Evolutionary conservation across 2,113 vertebrate genomes (phyloP), one percentile per base, ranked within the genome.

Genomic region (Pterocles burchelli): DNA sequence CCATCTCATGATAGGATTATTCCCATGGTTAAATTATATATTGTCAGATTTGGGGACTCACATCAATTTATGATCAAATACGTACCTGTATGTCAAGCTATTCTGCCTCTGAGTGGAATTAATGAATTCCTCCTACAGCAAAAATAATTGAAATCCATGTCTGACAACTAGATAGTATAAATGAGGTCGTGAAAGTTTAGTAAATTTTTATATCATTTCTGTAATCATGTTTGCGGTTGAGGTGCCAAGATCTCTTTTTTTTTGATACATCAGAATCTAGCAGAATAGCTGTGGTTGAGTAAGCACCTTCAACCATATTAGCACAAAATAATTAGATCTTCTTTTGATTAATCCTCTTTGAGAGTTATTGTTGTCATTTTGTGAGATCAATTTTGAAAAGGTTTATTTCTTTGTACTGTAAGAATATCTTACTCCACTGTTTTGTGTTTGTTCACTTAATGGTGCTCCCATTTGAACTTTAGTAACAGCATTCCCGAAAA

Each of bases 121-220:
- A 93, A 89, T 89, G 83, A 62, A 85, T 90, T 95, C 71, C 71
- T 92, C 66, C 86, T 85, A 68, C 75, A 67, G 49, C 24, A 83
- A 85, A 87, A 90, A 78, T 45, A 95, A 89, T 77, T 87, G 24
- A 93, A 83, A 89, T 54, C 52, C 20, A 13, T 89, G 74, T 93
- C 81, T 91, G 81, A 88, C 49, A 89, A 67, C 18, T 71, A 74
- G 85, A 22, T 48, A 88, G 31, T 45, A 67, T 57, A 91, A 91
- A 89, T 61, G 46, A 85, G 29, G 46, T 82, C 8, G 2, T 79
- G 48, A 77, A 93, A 89, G 25, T 91, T 87, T 95, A 43, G 74
- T 79, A 94, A 89, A 65, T 89, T 82, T 85, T 86, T 55, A 55
- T 84, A 48, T 72, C 11, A 83, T 83, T 94, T 95, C 45, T 90